Evolutionary conservation across 1,140 invertebrate genomes (phyloP).

Genomic region (Hylyphantes graminicola): DNA sequence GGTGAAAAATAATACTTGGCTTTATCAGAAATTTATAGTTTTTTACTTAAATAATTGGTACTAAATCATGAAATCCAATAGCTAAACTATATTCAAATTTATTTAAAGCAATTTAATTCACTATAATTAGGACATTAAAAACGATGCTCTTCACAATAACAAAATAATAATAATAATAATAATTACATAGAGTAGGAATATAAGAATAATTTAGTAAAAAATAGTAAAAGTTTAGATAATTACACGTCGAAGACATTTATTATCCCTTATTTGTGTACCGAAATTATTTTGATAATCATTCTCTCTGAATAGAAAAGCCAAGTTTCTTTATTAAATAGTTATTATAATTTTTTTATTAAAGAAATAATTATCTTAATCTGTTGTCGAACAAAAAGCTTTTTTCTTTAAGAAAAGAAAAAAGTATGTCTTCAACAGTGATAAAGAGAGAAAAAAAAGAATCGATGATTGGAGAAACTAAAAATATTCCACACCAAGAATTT

Average conservation of each 20-base stretch:
- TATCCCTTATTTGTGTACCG: slow-evolving; percentile 43
- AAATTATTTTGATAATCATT: slow-evolving; percentile 37
- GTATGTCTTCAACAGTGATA: slow-evolving; percentile 14
- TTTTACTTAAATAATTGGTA: too few species aligned
- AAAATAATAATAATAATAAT: neutral
- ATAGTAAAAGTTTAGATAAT: slow-evolving; percentile 31
- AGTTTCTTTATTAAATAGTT: slow-evolving; percentile 33
- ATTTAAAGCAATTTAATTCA: too few species aligned
- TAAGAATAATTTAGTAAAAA: slow-evolving; percentile 11
- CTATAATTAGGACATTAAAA: too few species aligned
- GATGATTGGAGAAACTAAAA: neutral
- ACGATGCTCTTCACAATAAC: neutral
- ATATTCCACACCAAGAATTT: neutral
- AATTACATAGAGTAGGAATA: neutral
- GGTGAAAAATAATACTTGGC: too few species aligned
- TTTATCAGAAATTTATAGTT: too few species aligned
- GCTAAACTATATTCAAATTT: too few species aligned
- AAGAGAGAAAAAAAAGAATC: slow-evolving; percentile 31
- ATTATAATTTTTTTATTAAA: slow-evolving; percentile 10
- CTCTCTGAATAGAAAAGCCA: slow-evolving; percentile 26
- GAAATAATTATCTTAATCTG: slow-evolving; percentile 49
- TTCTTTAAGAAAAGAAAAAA: slow-evolving; percentile 19
- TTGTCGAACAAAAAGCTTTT: slow-evolving; percentile 45
- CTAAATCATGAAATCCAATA: too few species aligned
- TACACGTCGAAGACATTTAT: slow-evolving; percentile 55